Evolutionary conservation across 1,140 invertebrate genomes (phyloP).

Genomic region (Araneus ventricosus): DNA sequence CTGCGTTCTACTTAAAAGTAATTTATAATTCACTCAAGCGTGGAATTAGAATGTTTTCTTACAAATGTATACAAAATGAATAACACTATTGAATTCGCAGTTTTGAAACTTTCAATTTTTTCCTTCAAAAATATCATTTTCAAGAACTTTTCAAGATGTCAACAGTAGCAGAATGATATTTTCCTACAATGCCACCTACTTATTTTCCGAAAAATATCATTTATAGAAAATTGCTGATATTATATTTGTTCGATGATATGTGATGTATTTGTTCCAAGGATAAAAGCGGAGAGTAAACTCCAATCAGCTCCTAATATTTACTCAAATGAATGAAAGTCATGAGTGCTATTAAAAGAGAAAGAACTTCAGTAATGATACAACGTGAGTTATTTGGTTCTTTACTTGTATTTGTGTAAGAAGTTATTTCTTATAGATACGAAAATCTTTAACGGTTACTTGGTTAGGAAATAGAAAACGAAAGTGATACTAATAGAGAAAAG

Average conservation of each 20-base stretch:
- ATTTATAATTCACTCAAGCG: no score
- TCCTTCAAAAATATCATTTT: no score
- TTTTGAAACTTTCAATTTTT: background rate
- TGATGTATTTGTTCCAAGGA: background rate
- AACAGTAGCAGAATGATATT: no score
- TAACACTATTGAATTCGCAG: background rate
- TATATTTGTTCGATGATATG: background rate
- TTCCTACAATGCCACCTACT: no score
- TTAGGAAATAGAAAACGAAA: background rate
- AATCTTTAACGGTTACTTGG: background rate
- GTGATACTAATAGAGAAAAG: background rate
- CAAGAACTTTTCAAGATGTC: no score
- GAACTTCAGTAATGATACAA: background rate
- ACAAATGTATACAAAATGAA: no score
- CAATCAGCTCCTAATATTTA: background rate
- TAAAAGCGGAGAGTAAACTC: background rate
- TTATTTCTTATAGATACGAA: background rate
- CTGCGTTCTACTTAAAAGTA: no score
- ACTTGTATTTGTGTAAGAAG: background rate
- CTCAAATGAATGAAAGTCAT: constrained; percentile 16
- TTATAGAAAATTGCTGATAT: background rate
- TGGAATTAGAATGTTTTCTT: no score
- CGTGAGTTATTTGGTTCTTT: background rate
- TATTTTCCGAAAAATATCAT: no score
- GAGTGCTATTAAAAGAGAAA: background rate